Evolutionary conservation across 2,113 vertebrate species (phyloP).

Genomic region (Cnemophilus loriae): DNA sequence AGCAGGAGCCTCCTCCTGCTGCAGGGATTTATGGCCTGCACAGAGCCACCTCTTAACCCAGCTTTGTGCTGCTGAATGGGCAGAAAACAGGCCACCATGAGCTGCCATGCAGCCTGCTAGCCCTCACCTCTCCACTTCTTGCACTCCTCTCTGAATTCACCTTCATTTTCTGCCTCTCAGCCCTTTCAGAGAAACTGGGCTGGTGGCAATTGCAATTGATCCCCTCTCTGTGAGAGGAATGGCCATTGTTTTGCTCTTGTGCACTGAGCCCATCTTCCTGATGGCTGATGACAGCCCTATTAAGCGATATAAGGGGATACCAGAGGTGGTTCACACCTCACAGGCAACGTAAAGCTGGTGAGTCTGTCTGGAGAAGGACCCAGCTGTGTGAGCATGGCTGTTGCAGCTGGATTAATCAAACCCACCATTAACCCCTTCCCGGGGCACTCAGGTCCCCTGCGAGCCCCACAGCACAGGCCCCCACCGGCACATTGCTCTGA

Average conservation of each 20-base stretch:
- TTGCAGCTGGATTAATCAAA: constrained; percentile 17
- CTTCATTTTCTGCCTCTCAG: not conserved
- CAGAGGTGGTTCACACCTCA: not conserved
- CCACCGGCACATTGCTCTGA: not conserved
- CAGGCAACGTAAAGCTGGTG: not conserved
- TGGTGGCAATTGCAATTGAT: not conserved
- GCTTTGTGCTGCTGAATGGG: not conserved
- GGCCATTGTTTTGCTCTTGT: not conserved
- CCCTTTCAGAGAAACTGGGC: not conserved
- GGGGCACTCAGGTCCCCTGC: not conserved
- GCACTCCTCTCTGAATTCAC: not conserved
- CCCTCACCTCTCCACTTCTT: not conserved
- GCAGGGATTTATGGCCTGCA: not conserved
- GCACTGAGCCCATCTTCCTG: not conserved
- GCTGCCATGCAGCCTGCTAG: not conserved
- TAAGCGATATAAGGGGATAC: not conserved
- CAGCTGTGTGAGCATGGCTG: not conserved
- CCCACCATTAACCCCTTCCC: not conserved
- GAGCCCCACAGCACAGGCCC: not conserved
- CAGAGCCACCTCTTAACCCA: not conserved
- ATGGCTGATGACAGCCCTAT: not conserved
- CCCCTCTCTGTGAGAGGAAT: not conserved
- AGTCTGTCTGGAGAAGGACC: not conserved
- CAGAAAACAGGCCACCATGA: not conserved
- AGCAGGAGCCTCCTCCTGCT: not conserved